A percentile compares a stretch with the other conserved stretches of the same genome.
These are phyloP conservation scores for Phyllotreta cruciferae DNA, from an alignment of 2,888 invertebrate species.

Conservation along the genomic window DNA sequence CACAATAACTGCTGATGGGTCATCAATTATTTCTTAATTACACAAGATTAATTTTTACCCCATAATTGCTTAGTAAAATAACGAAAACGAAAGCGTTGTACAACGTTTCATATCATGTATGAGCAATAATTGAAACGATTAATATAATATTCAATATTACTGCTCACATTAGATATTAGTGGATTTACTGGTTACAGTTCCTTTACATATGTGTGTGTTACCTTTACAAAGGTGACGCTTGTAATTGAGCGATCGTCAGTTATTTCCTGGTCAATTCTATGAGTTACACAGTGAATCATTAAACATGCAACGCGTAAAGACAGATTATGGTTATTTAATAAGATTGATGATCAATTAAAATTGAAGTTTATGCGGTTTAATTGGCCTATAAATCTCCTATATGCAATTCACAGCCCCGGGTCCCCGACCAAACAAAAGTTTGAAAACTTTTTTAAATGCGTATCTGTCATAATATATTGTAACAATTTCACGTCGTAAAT, in stretches of 20 bases:
- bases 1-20: no score
- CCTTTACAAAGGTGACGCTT: conserved; percentile 46
- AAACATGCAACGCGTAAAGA: conserved; percentile 3
- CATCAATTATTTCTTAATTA: no score
- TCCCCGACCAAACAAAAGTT: conserved; percentile 1
- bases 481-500: conserved; percentile 1
- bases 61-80: no score
- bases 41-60: no score
- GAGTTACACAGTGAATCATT: conserved; percentile 26
- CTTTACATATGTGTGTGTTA: conserved; percentile 51
- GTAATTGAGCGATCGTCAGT: conserved; percentile 44
- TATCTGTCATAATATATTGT: no score
- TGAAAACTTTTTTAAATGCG: background rate
- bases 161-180: conserved; percentile 22
- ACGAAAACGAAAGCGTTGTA: background rate
- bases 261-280: conserved; percentile 52
- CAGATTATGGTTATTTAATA: conserved; percentile 14
- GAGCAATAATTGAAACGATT: background rate
- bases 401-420: background rate
- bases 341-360: conserved; percentile 16
- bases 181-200: conserved; percentile 53
- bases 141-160: conserved; percentile 7
- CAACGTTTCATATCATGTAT: background rate
- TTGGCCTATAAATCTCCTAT: conserved; percentile 1
- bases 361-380: conserved; percentile 8